Evolutionary conservation across 2,888 invertebrate genomes (phyloP), one percentile per base, ranked within the genome.

Genomic region (Tiliacea aurago): DNA sequence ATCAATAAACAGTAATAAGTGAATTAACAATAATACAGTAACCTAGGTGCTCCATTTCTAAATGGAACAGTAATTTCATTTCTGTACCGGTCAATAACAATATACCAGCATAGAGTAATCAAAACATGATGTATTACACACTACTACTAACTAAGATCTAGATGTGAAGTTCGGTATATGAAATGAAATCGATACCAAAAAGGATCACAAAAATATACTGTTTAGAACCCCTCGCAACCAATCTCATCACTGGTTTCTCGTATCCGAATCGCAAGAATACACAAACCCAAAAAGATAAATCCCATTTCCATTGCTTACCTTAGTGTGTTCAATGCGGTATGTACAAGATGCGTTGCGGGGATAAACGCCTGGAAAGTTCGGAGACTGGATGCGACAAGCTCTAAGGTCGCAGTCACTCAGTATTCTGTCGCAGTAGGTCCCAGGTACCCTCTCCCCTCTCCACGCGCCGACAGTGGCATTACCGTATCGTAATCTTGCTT

Each of bases 291-390:
- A 58, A 71, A 67, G 64, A 59, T 67, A 77, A 71, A 71, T 63
- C 65, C 56, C 53, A 79, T 76, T 71, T 73, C 59, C 20, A 23
- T 75, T 70, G 68, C 88, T 91, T 86, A 96, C 96, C 95, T 96
- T 96, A 75, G 96, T 96, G 88, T 97, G 97, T 92, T 97, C 97
- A 78, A 98, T 97, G 86, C 97, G 97, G 96, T 98, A 98, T 91
- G 97, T 97, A 94, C 98, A 98, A 86, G 98, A 98, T 80, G 98
- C 98, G 93, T 98, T 98, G 77, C 98, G 96, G 9, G 98, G 98
- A 94, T 99, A 99, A 84, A 98, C 97, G 69, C 99, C 99, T 18
- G 98, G 98, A 93, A 98, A 99, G 96, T 99, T 99, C 18, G 99
- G 99, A 41, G 98, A 98, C 94, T 98, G 98, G 78, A 98, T 97